Percentiles rank a stretch among this genome's conserved stretches.
phyloP scores from a whole-genome alignment of 1,140 invertebrate genomes.

The Drosophila paulistorum region DNA sequence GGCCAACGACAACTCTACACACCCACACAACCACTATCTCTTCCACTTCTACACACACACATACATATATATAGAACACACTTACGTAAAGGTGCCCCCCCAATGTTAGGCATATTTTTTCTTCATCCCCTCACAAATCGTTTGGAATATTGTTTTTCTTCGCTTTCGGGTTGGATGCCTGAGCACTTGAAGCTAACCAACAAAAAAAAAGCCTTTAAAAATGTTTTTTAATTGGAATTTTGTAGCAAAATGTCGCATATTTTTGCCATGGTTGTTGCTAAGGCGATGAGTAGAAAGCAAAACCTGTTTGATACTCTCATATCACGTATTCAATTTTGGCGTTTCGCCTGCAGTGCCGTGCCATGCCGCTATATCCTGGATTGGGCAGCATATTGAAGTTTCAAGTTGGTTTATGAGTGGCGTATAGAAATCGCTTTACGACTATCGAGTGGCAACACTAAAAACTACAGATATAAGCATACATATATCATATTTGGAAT shows the following conservation, averaged over 20 bases:
- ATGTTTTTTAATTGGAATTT: constrained; percentile 75
- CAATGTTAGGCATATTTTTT: constrained; percentile 29
- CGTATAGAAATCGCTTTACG: constrained; percentile 22
- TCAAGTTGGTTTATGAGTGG: constrained; percentile 51
- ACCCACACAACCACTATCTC: not conserved
- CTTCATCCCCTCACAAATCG: constrained; percentile 60
- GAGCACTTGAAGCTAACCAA: constrained; percentile 13
- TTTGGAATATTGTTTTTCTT: constrained; percentile 69
- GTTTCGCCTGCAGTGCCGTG: constrained; percentile 21
- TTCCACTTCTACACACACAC: constrained; percentile 10
- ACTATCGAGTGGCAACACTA: not conserved
- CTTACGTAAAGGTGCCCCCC: constrained; percentile 56
- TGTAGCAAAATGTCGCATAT: constrained; percentile 71
- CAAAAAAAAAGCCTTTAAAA: constrained; percentile 29
- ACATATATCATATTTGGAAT: not conserved
- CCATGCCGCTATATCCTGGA: not conserved
- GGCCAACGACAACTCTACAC: constrained; percentile 37
- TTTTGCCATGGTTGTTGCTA: constrained; percentile 42
- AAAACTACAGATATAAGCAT: not conserved
- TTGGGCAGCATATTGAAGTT: constrained; percentile 59
- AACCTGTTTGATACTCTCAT: constrained; percentile 25
- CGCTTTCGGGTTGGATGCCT: not conserved
- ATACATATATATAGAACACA: constrained; percentile 1
- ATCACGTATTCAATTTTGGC: constrained; percentile 53
- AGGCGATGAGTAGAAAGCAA: constrained; percentile 19